Percentiles rank a stretch among this genome's conserved stretches.
Evolutionary conservation across 2,113 vertebrate genomes (phyloP).

Genomic region (Origma solitaria): DNA sequence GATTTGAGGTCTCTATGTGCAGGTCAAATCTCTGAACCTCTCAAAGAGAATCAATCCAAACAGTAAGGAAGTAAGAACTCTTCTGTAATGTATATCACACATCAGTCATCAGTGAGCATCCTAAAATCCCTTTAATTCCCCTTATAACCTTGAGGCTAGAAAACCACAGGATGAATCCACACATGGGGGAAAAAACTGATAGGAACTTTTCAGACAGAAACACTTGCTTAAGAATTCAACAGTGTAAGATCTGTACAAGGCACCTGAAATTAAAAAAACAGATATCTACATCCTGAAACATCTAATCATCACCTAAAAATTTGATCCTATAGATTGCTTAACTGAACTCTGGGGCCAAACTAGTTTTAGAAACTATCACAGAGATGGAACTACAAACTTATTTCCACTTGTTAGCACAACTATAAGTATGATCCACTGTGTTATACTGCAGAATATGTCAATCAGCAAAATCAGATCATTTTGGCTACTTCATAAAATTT

Average conservation of each 20-base stretch:
- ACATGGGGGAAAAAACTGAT: not conserved
- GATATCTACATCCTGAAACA: not conserved
- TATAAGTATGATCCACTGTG: not conserved
- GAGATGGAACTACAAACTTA: not conserved
- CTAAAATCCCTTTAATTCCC: not conserved
- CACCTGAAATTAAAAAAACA: not conserved
- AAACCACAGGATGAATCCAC: not conserved
- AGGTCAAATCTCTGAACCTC: not conserved
- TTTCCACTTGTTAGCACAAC: not conserved
- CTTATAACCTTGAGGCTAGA: not conserved
- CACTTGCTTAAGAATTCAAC: not conserved
- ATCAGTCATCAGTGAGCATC: not conserved
- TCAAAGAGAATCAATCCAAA: not conserved
- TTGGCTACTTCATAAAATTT: not conserved
- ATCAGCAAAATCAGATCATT: not conserved
- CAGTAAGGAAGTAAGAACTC: not conserved
- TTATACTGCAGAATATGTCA: not conserved
- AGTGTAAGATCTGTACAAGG: not conserved
- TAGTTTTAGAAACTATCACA: not conserved
- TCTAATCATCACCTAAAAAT: not conserved
- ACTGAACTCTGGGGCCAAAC: not conserved
- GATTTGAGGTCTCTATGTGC: not conserved
- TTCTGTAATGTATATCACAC: not conserved
- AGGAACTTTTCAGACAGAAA: not conserved
- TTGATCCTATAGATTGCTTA: not conserved